Conservation (phyloP, 2,888 invertebrate species). For the Argynnis bischoffii region DNA sequence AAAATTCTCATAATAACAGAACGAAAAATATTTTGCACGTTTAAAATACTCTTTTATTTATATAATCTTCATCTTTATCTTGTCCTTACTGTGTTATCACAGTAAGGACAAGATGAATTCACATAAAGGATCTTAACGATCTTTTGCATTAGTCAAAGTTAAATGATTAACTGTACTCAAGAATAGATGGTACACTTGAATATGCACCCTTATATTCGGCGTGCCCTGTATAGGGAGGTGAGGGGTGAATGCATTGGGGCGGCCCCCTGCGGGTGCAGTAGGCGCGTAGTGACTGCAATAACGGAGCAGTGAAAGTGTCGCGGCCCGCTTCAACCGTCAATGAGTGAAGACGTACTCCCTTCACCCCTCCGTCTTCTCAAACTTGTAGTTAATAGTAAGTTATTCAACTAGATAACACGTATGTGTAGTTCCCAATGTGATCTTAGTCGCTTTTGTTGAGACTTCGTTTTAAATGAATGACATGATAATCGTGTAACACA, state of each 20-base stretch:
- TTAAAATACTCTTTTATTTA: no score
- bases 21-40: no score
- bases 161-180: slow-evolving; percentile 35
- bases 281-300: slow-evolving; percentile 82
- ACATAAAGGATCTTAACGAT: slow-evolving; percentile 1
- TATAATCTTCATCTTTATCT: no score
- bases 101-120: neutral
- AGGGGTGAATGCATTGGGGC: slow-evolving; percentile 77
- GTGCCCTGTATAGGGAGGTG: slow-evolving; percentile 65
- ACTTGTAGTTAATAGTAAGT: slow-evolving; percentile 75
- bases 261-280: slow-evolving; percentile 66
- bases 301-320: slow-evolving; percentile 82
- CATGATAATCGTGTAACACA: neutral
- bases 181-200: slow-evolving; percentile 60
- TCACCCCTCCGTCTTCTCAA: slow-evolving; percentile 78
- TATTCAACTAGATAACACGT: slow-evolving; percentile 51
- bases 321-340: slow-evolving; percentile 81
- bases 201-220: slow-evolving; percentile 66
- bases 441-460: slow-evolving; percentile 37
- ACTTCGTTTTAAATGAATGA: neutral
- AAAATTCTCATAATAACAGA: neutral
- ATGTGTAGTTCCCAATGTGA: slow-evolving; percentile 32
- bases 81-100: no score
- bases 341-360: slow-evolving; percentile 80
- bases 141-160: slow-evolving; percentile 24